A percentile compares a stretch with the other conserved stretches of the same genome.
These are phyloP conservation scores for Bucco capensis DNA, from an alignment of 2,113 vertebrate species.

Conservation along the genomic window DNA sequence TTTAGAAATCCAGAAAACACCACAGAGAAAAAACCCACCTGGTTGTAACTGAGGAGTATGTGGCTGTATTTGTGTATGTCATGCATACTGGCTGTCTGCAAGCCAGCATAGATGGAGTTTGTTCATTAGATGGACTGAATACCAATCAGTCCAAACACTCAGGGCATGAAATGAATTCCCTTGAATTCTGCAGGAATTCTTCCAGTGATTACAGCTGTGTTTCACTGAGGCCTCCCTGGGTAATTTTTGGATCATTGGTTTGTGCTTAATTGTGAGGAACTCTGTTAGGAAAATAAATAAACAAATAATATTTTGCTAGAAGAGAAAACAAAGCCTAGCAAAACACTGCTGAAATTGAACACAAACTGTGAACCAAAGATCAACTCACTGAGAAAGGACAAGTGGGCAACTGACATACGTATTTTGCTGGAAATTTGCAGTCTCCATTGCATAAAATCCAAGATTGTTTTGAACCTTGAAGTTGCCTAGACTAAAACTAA, in stretches of 20 bases:
- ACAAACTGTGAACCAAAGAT: not conserved
- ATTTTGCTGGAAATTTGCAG: not conserved
- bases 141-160: not conserved
- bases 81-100: not conserved
- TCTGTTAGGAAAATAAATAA: conserved; percentile 13
- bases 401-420: not conserved
- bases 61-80: not conserved
- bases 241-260: not conserved
- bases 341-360: not conserved
- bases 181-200: not conserved
- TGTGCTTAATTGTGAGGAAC: conserved; percentile 28
- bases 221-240: not conserved
- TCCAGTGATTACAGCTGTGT: not conserved
- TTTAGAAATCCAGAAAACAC: not conserved
- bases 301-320: not conserved
- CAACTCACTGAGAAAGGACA: not conserved
- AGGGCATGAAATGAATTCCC: not conserved
- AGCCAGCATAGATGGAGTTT: not conserved
- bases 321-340: not conserved
- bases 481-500: not conserved
- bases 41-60: not conserved
- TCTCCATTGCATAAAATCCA: not conserved
- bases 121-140: not conserved
- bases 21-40: not conserved
- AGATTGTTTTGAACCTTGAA: not conserved